phyloP scores from a whole-genome alignment of 2,113 vertebrate genomes.

The Drymodes brunneopygia region DNA sequence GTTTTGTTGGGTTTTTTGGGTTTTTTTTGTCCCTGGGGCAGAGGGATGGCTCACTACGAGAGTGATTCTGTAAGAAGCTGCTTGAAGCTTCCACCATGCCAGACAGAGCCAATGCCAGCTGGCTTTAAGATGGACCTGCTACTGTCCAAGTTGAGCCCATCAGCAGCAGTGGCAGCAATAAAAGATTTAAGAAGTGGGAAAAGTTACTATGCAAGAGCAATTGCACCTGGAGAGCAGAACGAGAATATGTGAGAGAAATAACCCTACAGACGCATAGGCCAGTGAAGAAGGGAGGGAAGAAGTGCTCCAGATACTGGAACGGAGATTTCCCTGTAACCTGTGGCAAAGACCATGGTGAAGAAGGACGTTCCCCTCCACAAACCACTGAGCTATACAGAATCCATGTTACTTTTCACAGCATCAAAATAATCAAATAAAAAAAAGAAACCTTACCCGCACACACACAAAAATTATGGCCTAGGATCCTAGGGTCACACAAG shows the following conservation, averaged over 20 bases:
- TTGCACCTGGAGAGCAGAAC: neutral
- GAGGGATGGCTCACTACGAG: rapidly evolving
- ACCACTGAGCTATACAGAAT: neutral
- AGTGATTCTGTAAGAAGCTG: neutral
- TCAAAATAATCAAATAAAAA: neutral
- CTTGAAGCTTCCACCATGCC: neutral
- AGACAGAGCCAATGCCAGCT: neutral
- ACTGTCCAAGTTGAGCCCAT: neutral
- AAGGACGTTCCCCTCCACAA: neutral
- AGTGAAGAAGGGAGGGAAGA: neutral
- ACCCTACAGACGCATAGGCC: neutral
- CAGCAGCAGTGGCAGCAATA: neutral
- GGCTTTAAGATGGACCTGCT: neutral
- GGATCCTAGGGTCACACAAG: neutral
- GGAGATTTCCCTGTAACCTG: neutral
- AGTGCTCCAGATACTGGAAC: neutral
- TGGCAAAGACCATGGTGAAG: neutral
- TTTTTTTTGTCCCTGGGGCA: no score
- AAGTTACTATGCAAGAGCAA: neutral
- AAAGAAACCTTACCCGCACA: neutral
- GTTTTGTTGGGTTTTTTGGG: neutral
- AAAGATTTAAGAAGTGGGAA: neutral
- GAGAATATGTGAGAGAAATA: neutral
- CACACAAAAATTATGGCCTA: neutral
- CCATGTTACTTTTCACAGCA: neutral